Base-by-base conservation (phyloP, 2,888 invertebrate genomes). In the Hoplodrina blanda region DNA sequence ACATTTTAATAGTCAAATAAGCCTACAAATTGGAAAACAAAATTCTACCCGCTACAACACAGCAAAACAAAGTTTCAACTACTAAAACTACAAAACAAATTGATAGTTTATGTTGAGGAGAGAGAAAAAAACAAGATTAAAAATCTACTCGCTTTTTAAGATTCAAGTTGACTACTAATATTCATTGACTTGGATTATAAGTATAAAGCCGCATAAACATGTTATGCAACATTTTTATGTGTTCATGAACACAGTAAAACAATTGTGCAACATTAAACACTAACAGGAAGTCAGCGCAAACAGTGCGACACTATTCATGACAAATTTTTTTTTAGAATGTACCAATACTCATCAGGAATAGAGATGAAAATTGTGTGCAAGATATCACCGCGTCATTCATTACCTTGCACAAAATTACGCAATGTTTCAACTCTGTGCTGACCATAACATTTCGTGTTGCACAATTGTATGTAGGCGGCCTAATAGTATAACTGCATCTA, bases 111-210 rank as follows among this genome's bases (percentile, higher is more conserved):
- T 15, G 44, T 17, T 46, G 5, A 15, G 17, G 13, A 53, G 63
- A 33, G 53, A 46, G n/a, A 46, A 60, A 66, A 60, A 46, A 49
- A 62, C 50, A 72, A 54, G 37, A 68, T 54, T 59, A 19, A 57
- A 74, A 77, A 64, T 62, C 72, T 83, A 82, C 67, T 33, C 60
- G 41, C 56, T 54, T 17, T 50, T 56, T 52, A 46, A 46, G 17
- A 11, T 46, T 46, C 46, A 41, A 13, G 60, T 59, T 20, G 52
- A 50, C 76, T 81, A 70, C 53, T 62, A 62, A 67, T 62, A 67
- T 67, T 66, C 8, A 80, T 74, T 68, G 68, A 66, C 19, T 67
- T 70, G 20, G 25, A 74, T 70, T 63, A 66, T 69, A 76, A 75
- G 74, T 66, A 75, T 55, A 75, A 11, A 11, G 49, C 44, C 41